These are phyloP conservation scores for Cephus runcator DNA, from an alignment of 2,888 invertebrate genomes.

Conservation along the genomic window DNA sequence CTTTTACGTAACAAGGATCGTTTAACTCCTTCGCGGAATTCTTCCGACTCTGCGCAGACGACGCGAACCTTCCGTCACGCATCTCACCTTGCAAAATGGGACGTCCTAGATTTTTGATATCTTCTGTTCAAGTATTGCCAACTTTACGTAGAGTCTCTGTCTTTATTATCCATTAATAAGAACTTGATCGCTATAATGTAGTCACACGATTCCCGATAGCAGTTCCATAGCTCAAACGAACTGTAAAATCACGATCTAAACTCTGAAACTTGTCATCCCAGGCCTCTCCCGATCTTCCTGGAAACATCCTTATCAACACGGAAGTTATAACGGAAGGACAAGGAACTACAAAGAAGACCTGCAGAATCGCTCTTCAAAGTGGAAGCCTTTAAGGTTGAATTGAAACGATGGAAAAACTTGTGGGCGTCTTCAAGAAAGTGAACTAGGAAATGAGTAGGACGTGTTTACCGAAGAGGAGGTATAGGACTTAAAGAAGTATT, in stretches of 20 bases:
- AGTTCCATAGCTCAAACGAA: too few species aligned
- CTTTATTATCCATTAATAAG: not conserved
- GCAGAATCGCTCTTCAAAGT: not conserved
- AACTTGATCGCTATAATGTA: not conserved
- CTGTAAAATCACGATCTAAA: not conserved
- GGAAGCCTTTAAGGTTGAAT: not conserved
- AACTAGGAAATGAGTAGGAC: not conserved
- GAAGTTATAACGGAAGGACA: not conserved
- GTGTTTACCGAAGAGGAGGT: too few species aligned
- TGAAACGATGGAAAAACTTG: not conserved
- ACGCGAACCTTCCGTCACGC: not conserved
- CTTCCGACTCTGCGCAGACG: not conserved
- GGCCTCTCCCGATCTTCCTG: not conserved
- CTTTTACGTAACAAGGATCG: conserved; percentile 54
- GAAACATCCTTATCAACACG: not conserved
- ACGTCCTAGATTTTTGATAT: not conserved
- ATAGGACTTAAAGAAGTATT: not conserved
- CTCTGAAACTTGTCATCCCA: not conserved
- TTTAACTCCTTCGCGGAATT: conserved; percentile 11
- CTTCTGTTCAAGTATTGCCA: not conserved
- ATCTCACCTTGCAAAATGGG: not conserved
- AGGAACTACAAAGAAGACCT: not conserved
- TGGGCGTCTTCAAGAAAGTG: not conserved
- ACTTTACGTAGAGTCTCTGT: not conserved
- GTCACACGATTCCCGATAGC: too few species aligned